phyloP scores from a whole-genome alignment of 1,140 invertebrate species.

The Galleria mellonella region DNA sequence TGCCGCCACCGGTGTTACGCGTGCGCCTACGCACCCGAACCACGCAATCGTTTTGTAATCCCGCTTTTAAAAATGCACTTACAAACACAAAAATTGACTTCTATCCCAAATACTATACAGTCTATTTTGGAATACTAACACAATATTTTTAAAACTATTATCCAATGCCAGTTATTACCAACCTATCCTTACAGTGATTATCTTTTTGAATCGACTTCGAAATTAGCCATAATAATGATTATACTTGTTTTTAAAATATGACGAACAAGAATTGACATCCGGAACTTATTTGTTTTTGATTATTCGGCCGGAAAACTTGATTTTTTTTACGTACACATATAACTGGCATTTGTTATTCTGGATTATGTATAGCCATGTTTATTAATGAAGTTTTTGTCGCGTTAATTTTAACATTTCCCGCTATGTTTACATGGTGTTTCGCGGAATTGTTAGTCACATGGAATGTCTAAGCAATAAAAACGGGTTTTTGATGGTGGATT shows the following conservation, averaged over 20 bases:
- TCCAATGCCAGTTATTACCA: slow-evolving; percentile 32
- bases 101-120: not conserved
- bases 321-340: no score
- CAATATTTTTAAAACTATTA: slow-evolving; percentile 21
- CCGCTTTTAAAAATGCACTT: slow-evolving; percentile 26
- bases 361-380: not conserved
- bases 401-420: not conserved
- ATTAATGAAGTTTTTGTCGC: no score
- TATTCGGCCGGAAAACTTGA: not conserved
- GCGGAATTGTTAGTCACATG: slow-evolving; percentile 1
- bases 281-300: slow-evolving; percentile 41
- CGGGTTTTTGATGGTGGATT: slow-evolving; percentile 2
- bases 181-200: slow-evolving; percentile 48
- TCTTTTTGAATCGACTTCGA: slow-evolving; percentile 58
- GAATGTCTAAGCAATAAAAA: not conserved
- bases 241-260: slow-evolving; percentile 62
- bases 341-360: no score
- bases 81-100: slow-evolving; percentile 9
- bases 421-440: not conserved
- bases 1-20: slow-evolving; percentile 69
- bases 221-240: slow-evolving; percentile 68
- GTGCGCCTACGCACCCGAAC: slow-evolving; percentile 47
- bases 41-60: slow-evolving; percentile 28
- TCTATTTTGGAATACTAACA: not conserved
- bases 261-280: slow-evolving; percentile 55